phyloP scores from a whole-genome alignment of 1,140 invertebrate genomes.

The Drosophila dunni region DNA sequence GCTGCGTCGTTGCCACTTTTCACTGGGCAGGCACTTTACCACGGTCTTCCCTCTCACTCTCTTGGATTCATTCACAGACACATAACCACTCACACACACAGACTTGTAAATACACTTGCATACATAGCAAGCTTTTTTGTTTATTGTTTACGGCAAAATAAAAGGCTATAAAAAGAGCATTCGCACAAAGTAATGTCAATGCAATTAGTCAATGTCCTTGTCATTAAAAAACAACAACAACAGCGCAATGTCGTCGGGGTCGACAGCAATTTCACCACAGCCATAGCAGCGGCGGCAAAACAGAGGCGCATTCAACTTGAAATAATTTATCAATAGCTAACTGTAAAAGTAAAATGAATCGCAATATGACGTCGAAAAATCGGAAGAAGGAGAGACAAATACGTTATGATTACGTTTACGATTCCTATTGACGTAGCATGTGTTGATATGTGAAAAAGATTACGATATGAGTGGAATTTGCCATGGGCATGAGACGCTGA shows the following conservation, averaged over 20 bases:
- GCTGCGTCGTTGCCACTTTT: constrained; percentile 70
- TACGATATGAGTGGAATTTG: constrained; percentile 55
- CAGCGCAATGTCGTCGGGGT: constrained; percentile 24
- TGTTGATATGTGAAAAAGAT: constrained; percentile 2
- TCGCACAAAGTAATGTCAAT: constrained; percentile 79
- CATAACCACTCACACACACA: constrained; percentile 14
- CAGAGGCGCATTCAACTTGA: constrained; percentile 46
- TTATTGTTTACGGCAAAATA: constrained; percentile 68
- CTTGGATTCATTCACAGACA: constrained; percentile 69
- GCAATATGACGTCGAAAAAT: constrained; percentile 64
- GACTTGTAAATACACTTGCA: constrained; percentile 8
- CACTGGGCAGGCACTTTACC: constrained; percentile 42
- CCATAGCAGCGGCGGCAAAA: background rate
- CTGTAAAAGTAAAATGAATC: constrained; percentile 22
- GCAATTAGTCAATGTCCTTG: constrained; percentile 82
- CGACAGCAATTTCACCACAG: constrained; percentile 54
- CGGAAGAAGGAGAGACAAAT: constrained; percentile 20
- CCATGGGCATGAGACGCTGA: constrained; percentile 12
- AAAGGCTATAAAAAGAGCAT: constrained; percentile 73
- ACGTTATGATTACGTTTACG: constrained; percentile 32
- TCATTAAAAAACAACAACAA: constrained; percentile 56
- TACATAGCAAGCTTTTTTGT: constrained; percentile 47
- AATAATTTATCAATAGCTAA: constrained; percentile 46
- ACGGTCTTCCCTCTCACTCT: constrained; percentile 33
- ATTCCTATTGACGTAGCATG: constrained; percentile 6